Base-by-base conservation (phyloP, 2,113 vertebrate species). In the Corythornis madagascariensis region DNA sequence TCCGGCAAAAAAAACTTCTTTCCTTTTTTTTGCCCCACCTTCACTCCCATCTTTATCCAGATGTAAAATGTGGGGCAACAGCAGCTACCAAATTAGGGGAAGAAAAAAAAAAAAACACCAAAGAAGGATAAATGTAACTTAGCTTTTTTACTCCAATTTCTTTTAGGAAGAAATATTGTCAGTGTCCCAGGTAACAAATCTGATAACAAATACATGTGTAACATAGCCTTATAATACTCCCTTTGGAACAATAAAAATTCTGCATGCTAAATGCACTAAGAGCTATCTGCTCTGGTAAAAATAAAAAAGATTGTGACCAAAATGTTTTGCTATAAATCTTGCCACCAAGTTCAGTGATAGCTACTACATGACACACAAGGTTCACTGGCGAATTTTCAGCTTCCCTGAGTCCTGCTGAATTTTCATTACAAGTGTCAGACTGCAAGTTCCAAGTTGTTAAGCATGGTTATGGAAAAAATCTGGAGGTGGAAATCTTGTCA, bases 401-500 rank as follows among this genome's bases (percentile, higher is more conserved):
- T 89, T 90, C 42, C 45, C 47, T 61, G 43, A 77, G 20, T 42
- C 79, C 77, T 92, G 66, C 4, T 88, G 74, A 93, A 88, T 92
- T 95, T 93, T 94, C 69, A 63, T 80, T 75, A 43, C 14, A 78
- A 87, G 59, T 33, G 33, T 16, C 28, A 92, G 43, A 33, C 55
- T 94, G 33, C 45, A 95, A 94, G 43, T 77, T 82, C 42, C 40
- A 73, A 59, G 63, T 67, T 88, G 86, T 96, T 96, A 95, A 95
- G 64, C 18, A 47, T 33, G 28, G 56, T 88, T 92, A 75, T 7
- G 4, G 70, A 86, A 90, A 85, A 95, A 96, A 96, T 91, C 72
- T 86, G 63, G 65, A 96, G 63, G 84, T 43, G 13, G 80, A 86
- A 95, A 96, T 78, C 72, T 88, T 94, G 87, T 95, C 93, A 96